Evolutionary conservation across 2,797 vertebrate genomes (phyloP).

Genomic region (Chelidonichthys spinosus): DNA sequence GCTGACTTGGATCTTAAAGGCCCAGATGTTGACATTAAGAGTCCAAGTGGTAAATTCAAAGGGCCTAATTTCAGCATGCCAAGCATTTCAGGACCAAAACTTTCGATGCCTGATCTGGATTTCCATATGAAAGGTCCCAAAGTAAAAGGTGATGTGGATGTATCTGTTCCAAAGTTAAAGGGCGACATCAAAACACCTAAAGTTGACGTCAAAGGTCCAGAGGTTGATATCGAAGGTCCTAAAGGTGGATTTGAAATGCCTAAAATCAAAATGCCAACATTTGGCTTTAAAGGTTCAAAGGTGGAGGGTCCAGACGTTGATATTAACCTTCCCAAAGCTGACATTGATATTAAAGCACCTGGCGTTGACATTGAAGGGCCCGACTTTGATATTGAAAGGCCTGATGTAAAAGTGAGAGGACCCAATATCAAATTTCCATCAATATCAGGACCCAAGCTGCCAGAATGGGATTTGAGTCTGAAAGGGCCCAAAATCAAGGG

Average conservation of each 20-base stretch:
- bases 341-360: constrained; percentile 1
- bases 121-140: constrained; percentile 27
- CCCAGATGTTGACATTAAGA: constrained; percentile 12
- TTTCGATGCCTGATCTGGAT: constrained; percentile 3
- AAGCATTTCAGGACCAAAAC: neutral
- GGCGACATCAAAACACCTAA: constrained; percentile 24
- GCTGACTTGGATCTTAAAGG: constrained; percentile 39
- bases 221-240: constrained; percentile 28
- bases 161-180: constrained; percentile 28
- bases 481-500: neutral
- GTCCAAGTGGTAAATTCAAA: constrained; percentile 14
- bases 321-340: constrained; percentile 21
- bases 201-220: neutral
- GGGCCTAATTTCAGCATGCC: neutral
- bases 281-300: constrained; percentile 40
- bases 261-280: constrained; percentile 55
- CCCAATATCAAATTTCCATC: neutral
- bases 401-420: too few species aligned
- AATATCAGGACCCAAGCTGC: constrained; percentile 3
- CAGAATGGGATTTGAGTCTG: constrained; percentile 16
- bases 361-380: too few species aligned
- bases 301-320: constrained; percentile 30
- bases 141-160: constrained; percentile 37
- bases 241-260: constrained; percentile 49
- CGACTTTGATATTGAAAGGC: too few species aligned